Percentiles rank a stretch among this genome's conserved stretches.
phyloP scores from a whole-genome alignment of 1,140 invertebrate genomes.

The Latrodectus geometricus region DNA sequence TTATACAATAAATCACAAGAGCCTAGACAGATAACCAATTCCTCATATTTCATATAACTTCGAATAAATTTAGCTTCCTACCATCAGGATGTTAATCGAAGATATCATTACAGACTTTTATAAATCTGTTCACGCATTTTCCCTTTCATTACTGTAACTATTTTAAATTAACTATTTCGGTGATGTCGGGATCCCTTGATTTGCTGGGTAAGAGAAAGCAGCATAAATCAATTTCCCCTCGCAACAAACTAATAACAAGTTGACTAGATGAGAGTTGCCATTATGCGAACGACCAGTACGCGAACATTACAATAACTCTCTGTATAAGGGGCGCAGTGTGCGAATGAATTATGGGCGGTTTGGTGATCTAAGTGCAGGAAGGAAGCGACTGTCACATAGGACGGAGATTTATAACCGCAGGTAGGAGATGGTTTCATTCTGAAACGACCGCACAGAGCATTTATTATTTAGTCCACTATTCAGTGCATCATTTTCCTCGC shows the following conservation, averaged over 20 bases:
- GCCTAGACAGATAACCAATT: too few species aligned
- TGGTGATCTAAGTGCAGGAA: conserved; percentile 57
- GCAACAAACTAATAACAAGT: not conserved
- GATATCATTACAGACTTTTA: too few species aligned
- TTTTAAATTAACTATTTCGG: not conserved
- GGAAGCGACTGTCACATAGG: conserved; percentile 58
- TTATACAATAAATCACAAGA: too few species aligned
- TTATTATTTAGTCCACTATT: conserved; percentile 57
- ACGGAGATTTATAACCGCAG: conserved; percentile 58
- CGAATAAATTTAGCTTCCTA: too few species aligned
- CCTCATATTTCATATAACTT: too few species aligned
- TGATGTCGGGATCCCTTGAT: not conserved
- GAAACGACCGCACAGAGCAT: conserved; percentile 57
- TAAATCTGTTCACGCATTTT: not conserved
- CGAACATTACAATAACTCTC: conserved; percentile 40
- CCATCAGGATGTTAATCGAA: too few species aligned
- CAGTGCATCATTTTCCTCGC: conserved; percentile 57
- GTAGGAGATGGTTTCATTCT: conserved; percentile 52
- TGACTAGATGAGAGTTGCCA: not conserved
- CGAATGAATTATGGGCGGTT: conserved; percentile 52
- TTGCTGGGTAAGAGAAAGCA: not conserved
- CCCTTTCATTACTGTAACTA: not conserved
- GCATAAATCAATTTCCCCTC: not conserved
- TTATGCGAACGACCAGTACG: not conserved
- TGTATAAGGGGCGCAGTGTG: not conserved